Percentiles rank a stretch among this genome's conserved stretches.
These are phyloP conservation scores for Centruroides sculpturatus DNA, from an alignment of 1,140 invertebrate species.

Conservation along the genomic window DNA sequence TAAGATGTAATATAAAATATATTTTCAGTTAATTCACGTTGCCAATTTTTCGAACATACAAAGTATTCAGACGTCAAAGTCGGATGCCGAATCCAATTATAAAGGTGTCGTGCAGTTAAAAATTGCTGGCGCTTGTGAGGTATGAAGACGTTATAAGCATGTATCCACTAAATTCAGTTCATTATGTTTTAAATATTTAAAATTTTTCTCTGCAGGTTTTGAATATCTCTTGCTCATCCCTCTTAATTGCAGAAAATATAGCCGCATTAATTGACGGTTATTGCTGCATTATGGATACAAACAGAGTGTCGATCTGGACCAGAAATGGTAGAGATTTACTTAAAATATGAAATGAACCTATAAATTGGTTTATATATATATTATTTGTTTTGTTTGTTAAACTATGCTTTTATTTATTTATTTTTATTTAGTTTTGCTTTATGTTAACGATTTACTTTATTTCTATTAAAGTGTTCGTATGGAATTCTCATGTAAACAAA, in stretches of 20 bases:
- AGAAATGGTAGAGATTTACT: constrained; percentile 44
- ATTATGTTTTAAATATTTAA: no score
- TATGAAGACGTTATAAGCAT: neutral
- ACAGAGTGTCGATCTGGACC: constrained; percentile 70
- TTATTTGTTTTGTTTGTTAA: neutral
- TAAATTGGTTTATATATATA: neutral
- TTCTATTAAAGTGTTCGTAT: constrained; percentile 1
- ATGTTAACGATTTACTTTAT: neutral
- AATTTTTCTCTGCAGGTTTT: constrained; percentile 41
- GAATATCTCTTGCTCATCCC: constrained; percentile 73
- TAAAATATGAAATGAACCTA: neutral
- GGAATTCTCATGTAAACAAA: no score
- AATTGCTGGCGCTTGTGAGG: constrained; percentile 57
- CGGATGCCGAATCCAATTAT: constrained; percentile 45
- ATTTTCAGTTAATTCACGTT: constrained; percentile 54
- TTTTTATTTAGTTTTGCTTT: neutral
- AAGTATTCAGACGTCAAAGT: constrained; percentile 61
- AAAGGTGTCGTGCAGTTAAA: constrained; percentile 70
- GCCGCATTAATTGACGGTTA: constrained; percentile 96
- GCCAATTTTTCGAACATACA: constrained; percentile 62
- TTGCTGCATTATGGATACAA: constrained; percentile 65
- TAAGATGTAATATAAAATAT: no score
- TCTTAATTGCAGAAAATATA: constrained; percentile 75
- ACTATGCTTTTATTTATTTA: neutral
- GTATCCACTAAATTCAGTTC: no score